Evolutionary conservation across 2,113 vertebrate species (phyloP).

Genomic region (Leucopsar rothschildi): DNA sequence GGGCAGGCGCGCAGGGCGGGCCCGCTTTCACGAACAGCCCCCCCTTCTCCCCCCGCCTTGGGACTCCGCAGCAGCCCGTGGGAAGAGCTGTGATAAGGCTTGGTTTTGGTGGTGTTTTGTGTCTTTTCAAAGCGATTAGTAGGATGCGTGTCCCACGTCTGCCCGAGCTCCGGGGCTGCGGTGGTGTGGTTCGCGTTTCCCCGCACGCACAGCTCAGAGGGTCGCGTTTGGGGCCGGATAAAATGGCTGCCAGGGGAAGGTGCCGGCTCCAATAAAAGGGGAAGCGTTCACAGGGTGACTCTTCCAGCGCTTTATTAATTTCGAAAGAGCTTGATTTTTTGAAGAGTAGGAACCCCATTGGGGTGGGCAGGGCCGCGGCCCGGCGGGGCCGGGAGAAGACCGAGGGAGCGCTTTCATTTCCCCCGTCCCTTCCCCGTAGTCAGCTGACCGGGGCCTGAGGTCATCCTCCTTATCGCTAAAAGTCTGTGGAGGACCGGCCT

Average conservation of each 20-base stretch:
- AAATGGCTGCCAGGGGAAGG: neutral
- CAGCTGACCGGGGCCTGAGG: neutral
- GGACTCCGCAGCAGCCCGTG: rapidly evolving
- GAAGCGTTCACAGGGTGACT: neutral
- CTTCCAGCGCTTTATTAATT: too few species aligned
- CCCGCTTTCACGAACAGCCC: rapidly evolving
- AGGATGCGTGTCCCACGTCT: rapidly evolving
- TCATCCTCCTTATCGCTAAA: rapidly evolving
- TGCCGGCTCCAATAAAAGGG: neutral
- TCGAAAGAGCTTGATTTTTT: too few species aligned
- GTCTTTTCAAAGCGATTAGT: neutral
- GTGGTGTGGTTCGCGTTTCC: rapidly evolving
- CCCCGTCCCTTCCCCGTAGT: neutral
- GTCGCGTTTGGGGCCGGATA: neutral
- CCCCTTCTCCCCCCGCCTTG: too few species aligned
- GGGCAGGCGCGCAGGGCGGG: neutral
- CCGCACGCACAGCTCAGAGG: neutral
- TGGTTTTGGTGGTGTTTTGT: rapidly evolving
- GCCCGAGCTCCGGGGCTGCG: rapidly evolving
- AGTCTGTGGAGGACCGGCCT: rapidly evolving
- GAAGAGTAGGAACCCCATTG: neutral
- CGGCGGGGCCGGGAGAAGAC: neutral
- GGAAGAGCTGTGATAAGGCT: rapidly evolving
- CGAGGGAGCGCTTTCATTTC: neutral
- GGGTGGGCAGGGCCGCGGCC: neutral